phyloP scores from a whole-genome alignment of 2,888 invertebrate genomes.

The Pammene fasciana region DNA sequence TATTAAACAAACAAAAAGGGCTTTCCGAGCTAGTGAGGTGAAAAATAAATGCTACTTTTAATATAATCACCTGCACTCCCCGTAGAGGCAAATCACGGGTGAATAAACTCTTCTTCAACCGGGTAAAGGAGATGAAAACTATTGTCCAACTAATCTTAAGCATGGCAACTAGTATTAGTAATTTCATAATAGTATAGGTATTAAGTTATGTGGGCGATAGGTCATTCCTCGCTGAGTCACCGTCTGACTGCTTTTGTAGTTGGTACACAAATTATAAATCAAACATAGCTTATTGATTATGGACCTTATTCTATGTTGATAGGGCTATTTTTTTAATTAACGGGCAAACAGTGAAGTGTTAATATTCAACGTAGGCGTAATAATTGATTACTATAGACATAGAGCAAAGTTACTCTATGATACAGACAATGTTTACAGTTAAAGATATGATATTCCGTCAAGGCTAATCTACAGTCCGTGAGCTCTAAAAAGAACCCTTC shows the following conservation, averaged over 20 bases:
- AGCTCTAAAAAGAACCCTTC: too few relatives aligned
- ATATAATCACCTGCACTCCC: too few relatives aligned
- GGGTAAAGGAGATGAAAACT: too few relatives aligned
- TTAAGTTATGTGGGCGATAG: slow-evolving; percentile 47
- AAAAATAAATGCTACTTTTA: too few relatives aligned
- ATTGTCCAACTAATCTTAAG: too few relatives aligned
- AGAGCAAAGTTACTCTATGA: too few relatives aligned
- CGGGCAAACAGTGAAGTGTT: background rate
- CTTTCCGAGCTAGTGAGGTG: too few relatives aligned
- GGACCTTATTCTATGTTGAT: background rate
- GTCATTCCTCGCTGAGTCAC: slow-evolving; percentile 46
- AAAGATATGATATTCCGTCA: slow-evolving; percentile 10
- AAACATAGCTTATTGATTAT: background rate
- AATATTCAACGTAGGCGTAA: slow-evolving; percentile 6
- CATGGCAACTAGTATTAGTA: background rate
- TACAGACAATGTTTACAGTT: slow-evolving; percentile 14
- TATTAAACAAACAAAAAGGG: too few relatives aligned
- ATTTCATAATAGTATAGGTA: slow-evolving; percentile 1
- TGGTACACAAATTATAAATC: slow-evolving; percentile 9
- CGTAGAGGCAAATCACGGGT: too few relatives aligned
- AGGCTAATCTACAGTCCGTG: background rate
- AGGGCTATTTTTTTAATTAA: background rate
- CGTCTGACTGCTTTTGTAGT: slow-evolving; percentile 11
- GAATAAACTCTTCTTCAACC: too few relatives aligned
- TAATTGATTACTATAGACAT: slow-evolving; percentile 22